A percentile compares a stretch with the other conserved stretches of the same genome.
These are phyloP conservation scores for Epizoanthus fatuus DNA, from an alignment of 92 coral and sea anemone genomes.

Conservation along the genomic window DNA sequence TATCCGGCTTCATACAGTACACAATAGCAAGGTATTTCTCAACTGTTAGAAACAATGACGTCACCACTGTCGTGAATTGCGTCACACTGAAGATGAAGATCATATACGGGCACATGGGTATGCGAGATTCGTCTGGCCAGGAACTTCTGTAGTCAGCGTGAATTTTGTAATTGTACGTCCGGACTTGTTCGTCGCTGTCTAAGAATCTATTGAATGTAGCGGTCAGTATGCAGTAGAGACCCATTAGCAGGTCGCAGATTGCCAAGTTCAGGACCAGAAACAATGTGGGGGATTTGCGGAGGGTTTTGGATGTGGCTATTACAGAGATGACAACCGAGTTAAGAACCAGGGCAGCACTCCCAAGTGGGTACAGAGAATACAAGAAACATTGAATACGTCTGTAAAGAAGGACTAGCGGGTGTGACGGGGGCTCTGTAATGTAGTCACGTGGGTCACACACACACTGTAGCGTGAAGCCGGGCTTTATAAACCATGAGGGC, in stretches of 20 bases:
- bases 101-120: not conserved
- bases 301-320: not conserved
- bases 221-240: not conserved
- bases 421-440: not conserved
- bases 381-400: not conserved
- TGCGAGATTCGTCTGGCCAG: not conserved
- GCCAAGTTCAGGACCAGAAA: too few species aligned
- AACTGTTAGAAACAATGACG: not conserved
- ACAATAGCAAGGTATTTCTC: not conserved
- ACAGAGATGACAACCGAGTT: not conserved
- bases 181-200: not conserved
- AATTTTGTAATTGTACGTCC: not conserved
- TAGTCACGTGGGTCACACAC: not conserved
- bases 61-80: not conserved
- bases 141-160: not conserved
- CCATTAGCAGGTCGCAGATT: not conserved
- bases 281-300: too few species aligned
- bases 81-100: not conserved
- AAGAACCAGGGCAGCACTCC: not conserved
- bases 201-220: not conserved
- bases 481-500: not conserved
- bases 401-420: not conserved
- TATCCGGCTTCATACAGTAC: not conserved
- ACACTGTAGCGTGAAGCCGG: constrained; percentile 7
- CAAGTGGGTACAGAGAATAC: not conserved